Evolutionary conservation across 2,888 invertebrate species (phyloP).

Genomic region (Cepaea hortensis): DNA sequence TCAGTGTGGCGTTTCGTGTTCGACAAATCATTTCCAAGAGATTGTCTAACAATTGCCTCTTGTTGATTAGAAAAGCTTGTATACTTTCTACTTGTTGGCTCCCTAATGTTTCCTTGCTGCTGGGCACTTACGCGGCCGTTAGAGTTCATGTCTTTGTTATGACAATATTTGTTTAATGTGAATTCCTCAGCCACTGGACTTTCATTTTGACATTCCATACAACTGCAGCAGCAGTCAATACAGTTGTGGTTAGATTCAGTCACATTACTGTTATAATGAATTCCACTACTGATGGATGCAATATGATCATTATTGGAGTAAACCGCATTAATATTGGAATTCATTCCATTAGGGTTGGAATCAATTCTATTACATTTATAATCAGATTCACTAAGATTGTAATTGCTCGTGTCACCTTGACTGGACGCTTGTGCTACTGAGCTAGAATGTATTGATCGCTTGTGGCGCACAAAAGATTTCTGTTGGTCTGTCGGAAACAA

Average conservation of each 20-base stretch:
- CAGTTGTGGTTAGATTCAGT: too few relatives aligned
- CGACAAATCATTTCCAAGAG: background rate
- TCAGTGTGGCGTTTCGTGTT: background rate
- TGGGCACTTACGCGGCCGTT: background rate
- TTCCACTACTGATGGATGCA: too few relatives aligned
- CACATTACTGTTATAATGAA: too few relatives aligned
- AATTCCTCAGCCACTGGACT: background rate
- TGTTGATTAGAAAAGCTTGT: background rate
- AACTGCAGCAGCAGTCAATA: too few relatives aligned
- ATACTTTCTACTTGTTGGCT: background rate
- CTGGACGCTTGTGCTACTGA: background rate
- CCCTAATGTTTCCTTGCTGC: background rate
- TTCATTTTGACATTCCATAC: too few relatives aligned
- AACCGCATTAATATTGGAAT: background rate
- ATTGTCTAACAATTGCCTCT: background rate
- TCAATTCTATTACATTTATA: constrained; percentile 15
- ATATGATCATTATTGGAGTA: too few relatives aligned
- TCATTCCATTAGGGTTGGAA: background rate
- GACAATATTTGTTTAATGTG: too few relatives aligned
- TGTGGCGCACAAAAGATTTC: too few relatives aligned
- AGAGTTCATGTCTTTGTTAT: background rate
- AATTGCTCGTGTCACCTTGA: background rate
- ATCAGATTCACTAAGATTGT: background rate
- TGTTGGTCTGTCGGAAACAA: too few relatives aligned
- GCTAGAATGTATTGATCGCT: too few relatives aligned